Percentiles rank a stretch among this genome's conserved stretches.
Conservation (phyloP, 1,140 invertebrate species). For the Dolichoris vasculosae region DNA sequence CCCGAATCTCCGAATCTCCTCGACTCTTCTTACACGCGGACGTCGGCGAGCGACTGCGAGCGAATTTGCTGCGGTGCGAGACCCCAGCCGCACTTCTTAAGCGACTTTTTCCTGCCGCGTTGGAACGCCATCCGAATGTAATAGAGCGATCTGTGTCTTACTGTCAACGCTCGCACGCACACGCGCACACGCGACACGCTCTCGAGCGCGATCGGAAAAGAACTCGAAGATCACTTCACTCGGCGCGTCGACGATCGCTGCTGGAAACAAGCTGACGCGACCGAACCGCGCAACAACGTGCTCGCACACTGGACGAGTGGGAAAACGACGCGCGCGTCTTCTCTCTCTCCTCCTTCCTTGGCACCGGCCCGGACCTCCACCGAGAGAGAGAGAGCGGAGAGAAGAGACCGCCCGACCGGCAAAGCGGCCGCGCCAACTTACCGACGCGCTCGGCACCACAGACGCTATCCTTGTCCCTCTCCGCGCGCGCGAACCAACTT, state of each 20-base stretch:
- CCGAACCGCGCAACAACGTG: background rate
- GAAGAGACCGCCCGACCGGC: slow-evolving; percentile 56
- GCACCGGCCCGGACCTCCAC: background rate
- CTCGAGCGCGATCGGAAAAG: background rate
- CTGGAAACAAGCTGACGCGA: background rate
- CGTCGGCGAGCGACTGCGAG: background rate
- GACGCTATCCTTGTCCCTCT: slow-evolving; percentile 51
- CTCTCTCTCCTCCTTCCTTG: background rate
- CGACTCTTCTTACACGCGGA: background rate
- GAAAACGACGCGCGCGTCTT: background rate
- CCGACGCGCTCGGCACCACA: slow-evolving; percentile 37
- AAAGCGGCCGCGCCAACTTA: slow-evolving; percentile 53
- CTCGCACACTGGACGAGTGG: background rate
- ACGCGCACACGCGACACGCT: no score
- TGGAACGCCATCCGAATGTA: slow-evolving; percentile 54
- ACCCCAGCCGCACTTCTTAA: slow-evolving; percentile 40
- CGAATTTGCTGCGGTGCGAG: slow-evolving; percentile 3
- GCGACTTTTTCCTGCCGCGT: slow-evolving; percentile 54
- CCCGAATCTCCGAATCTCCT: no score
- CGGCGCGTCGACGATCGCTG: background rate
- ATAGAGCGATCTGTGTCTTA: slow-evolving; percentile 7
- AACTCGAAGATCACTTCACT: background rate
- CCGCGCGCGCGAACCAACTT: background rate
- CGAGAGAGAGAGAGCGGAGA: background rate
- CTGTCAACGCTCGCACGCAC: background rate